Evolutionary conservation across 2,113 vertebrate species (phyloP), one percentile per base, ranked within the genome.

Genomic region (Cyanoramphus novaezelandiae): DNA sequence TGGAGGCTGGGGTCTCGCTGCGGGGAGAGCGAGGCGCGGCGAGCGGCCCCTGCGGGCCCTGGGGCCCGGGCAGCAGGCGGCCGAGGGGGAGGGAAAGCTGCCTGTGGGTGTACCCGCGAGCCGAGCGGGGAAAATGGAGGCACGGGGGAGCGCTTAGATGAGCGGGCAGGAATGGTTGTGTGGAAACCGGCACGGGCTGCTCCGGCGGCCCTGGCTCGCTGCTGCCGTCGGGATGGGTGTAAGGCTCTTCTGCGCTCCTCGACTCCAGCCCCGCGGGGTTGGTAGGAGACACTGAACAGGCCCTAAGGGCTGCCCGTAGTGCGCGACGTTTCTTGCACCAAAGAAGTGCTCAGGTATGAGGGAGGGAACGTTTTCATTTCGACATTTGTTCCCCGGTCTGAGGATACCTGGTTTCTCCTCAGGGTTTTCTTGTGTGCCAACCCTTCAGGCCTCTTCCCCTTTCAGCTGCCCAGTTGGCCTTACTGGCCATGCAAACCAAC

Each of bases 361-460:
- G 35, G 11, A 1, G 2, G 29, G 33, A 43, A 1, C 0, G 16
- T 2, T 19, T 29, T 28, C 15, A 0, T 53, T 29, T 23, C 20
- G 50, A 1, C 9, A 0, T 21, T 20, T 31, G 14, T 39, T 72
- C 29, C 43, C 18, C 12, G 21, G 10, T 35, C 19, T 21, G 29
- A 1, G 13, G 28, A 8, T 47, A 4, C 13, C 20, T 17, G 33
- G 3, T 23, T 31, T 70, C 19, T 29, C 28, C 12, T 62, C 31
- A 4, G 68, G 16, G 0, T 46, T 82, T 79, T 14, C 11, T 15
- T 23, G 17, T 11, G 24, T 49, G 64, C n/a, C 5, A 12, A 20
- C 21, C 43, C n/a, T 19, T 24, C 29, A 7, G 17, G 55, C 12
- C 39, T 20, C 13, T 43, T 59, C 9, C 6, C 15, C 23, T 37